Evolutionary conservation across 2,797 vertebrate species (phyloP).

Genomic region (Diplodus sargus): DNA sequence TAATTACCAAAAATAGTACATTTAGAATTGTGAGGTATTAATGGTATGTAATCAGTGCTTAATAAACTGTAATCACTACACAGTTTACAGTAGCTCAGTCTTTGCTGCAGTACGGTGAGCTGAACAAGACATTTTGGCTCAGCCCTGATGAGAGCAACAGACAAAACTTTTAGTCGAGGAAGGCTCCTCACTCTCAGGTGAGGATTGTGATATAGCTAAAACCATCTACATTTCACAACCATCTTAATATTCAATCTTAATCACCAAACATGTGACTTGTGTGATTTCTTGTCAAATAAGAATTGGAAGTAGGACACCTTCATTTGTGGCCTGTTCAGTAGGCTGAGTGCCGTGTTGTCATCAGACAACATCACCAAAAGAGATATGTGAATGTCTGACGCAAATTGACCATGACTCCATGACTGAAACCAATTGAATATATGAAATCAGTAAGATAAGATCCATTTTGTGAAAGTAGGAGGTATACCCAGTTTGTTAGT

Average conservation of each 20-base stretch:
- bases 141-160: background rate
- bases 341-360: background rate
- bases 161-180: background rate
- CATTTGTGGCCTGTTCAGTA: background rate
- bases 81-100: constrained; percentile 9
- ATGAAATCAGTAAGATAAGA: background rate
- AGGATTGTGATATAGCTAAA: background rate
- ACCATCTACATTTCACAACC: too few relatives aligned
- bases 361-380: background rate
- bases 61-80: constrained; percentile 24
- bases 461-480: background rate
- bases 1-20: constrained; percentile 8
- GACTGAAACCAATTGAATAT: constrained; percentile 4
- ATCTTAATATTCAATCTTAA: too few relatives aligned
- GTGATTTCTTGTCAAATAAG: background rate
- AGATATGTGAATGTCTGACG: constrained; percentile 6
- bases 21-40: background rate
- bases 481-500: background rate
- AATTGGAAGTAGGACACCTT: background rate
- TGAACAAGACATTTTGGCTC: background rate
- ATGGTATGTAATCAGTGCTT: constrained; percentile 16
- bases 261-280: background rate
- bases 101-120: background rate
- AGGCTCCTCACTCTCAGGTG: background rate
- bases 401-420: background rate